Evolutionary conservation across 2,113 vertebrate species (phyloP), one percentile per base, ranked within the genome.

Genomic region (Colossoma macropomum): DNA sequence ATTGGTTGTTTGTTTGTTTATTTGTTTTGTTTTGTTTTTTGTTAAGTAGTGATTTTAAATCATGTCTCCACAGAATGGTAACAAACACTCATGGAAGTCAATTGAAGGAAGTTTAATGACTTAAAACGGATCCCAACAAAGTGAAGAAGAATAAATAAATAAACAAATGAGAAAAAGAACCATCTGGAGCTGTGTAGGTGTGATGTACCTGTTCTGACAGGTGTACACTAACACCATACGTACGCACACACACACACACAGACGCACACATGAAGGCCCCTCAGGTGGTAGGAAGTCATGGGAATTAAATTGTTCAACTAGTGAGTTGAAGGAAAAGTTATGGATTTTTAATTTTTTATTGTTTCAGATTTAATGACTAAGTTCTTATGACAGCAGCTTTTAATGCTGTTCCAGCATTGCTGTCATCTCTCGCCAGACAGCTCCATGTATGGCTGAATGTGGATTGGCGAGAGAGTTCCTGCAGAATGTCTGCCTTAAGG

Each of bases 141-240:
- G 28, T 68, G 25, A 12, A 78, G 48, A 77, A 45, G 28, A 75
- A 15, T 30, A 72, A 52, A 77, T 77, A 77, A 56, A 32, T 82
- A 72, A 54, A 30, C 73, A 77, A 56, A 72, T 65, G 3, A 75
- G 30, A 48, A 63, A 21, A 41, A 75, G 32, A 70, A 63, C 66
- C 75, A 77, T 69, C 73, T 72, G 68, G 79, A 62, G 79, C 38
- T 62, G 63, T 69, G 69, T 75, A 54, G 50, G n/a, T 50, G 50
- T 86, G 75, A 86, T 82, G 38, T 54, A 62, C 69, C 50, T 71
- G 75, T 69, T 82, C 70, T 66, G 12, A 85, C 23, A 68, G 79
- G 50, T 62, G 69, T 66, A 70, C 50, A 23, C 77, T 65, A 85
- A 75, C 73, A 56, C 30, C n/a, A n/a, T 45, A 9, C 4, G 25